Conservation (phyloP, 2,888 invertebrate genomes). For the Drosophila recens region DNA sequence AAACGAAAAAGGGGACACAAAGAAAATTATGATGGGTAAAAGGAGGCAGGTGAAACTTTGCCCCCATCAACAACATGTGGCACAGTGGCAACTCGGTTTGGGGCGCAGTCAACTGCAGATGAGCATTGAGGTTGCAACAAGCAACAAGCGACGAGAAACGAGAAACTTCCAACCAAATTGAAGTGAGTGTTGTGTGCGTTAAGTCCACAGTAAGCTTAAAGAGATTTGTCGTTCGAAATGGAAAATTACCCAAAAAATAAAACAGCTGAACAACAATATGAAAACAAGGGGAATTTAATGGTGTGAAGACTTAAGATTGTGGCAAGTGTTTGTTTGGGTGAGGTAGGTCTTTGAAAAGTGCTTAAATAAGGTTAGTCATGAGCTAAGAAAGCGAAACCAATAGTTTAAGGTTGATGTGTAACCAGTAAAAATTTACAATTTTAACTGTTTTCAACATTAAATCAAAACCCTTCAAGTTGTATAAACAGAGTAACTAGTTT, state of each 20-base stretch:
- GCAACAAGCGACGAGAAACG: conserved; percentile 28
- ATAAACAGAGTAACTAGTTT: neutral
- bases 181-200: conserved; percentile 10
- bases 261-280: conserved; percentile 1
- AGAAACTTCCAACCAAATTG: conserved; percentile 24
- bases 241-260: conserved; percentile 48
- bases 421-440: neutral
- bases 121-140: conserved; percentile 70
- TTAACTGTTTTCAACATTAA: neutral
- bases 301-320: conserved; percentile 3
- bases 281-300: conserved; percentile 7
- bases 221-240: conserved; percentile 37
- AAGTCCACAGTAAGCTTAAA: conserved; percentile 35
- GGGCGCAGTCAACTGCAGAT: conserved; percentile 72
- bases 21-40: conserved; percentile 32
- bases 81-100: conserved; percentile 12
- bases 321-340: conserved; percentile 8
- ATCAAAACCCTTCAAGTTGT: too few relatives aligned
- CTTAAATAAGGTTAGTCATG: neutral
- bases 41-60: conserved; percentile 16
- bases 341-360: conserved; percentile 1
- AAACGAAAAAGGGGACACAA: conserved; percentile 46
- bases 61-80: conserved; percentile 11
- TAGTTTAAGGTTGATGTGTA: neutral
- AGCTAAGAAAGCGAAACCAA: conserved; percentile 3